phyloP scores from a whole-genome alignment of 2,113 vertebrate species.

The Leptobrachium ailaonicum region DNA sequence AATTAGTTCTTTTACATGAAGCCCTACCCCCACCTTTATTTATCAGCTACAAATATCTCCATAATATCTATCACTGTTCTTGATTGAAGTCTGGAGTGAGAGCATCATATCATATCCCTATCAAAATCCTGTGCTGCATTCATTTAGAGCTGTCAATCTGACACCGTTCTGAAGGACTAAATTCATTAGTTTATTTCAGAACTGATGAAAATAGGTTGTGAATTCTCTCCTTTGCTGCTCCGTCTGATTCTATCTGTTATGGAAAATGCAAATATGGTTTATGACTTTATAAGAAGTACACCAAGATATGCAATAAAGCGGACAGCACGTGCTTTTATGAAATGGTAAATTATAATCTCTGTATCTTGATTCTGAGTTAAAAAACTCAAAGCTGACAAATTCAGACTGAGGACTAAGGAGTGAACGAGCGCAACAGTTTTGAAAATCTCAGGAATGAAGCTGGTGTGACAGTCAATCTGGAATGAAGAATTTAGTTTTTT shows the following conservation, averaged over 20 bases:
- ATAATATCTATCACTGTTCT: slow-evolving; percentile 29
- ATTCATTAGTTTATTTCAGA: slow-evolving; percentile 38
- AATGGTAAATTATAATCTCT: slow-evolving; percentile 35
- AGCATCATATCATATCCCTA: slow-evolving; percentile 38
- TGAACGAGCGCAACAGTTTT: too few species aligned
- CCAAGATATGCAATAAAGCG: slow-evolving; percentile 35
- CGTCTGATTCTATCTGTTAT: slow-evolving; percentile 39
- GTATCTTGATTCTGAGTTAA: background rate
- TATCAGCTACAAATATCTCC: slow-evolving; percentile 38
- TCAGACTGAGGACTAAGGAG: slow-evolving; percentile 4
- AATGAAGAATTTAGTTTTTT: too few species aligned
- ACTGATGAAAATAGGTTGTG: slow-evolving; percentile 40
- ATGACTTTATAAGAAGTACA: slow-evolving; percentile 43
- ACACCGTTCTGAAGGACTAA: slow-evolving; percentile 37
- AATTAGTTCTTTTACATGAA: slow-evolving; percentile 25
- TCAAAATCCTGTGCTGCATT: slow-evolving; percentile 40
- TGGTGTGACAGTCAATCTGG: too few species aligned
- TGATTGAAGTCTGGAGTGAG: slow-evolving; percentile 38
- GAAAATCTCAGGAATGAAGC: too few species aligned
- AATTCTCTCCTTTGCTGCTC: slow-evolving; percentile 29
- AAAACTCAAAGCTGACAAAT: slow-evolving; percentile 11
- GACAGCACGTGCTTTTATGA: slow-evolving; percentile 17
- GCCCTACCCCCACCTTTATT: slow-evolving; percentile 1
- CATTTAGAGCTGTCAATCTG: slow-evolving; percentile 43
- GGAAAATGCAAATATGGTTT: slow-evolving; percentile 45